Evolutionary conservation across 30 jellyfish, hydroid and myxozoan species (phyloP).

Genomic region (Aurelia coerulea): DNA sequence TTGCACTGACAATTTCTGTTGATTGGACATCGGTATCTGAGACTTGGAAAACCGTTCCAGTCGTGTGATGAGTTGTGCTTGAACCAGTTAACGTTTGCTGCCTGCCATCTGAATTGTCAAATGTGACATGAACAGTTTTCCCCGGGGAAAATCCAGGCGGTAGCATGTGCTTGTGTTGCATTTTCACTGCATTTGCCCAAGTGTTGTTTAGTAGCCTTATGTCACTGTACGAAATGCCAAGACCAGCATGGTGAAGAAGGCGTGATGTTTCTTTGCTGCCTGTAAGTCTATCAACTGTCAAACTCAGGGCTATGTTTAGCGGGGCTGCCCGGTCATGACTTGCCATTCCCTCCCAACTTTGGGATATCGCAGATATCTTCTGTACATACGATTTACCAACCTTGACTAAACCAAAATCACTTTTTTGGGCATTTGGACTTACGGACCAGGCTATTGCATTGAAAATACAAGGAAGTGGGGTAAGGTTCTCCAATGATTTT

Average conservation of each 20-base stretch:
- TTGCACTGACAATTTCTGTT: no score
- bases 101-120: no score
- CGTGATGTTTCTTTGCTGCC: conserved; percentile 52
- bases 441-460: conserved; percentile 61
- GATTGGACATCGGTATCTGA: no score
- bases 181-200: no score
- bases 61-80: conserved; percentile 62
- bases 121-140: no score
- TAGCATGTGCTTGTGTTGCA: no score
- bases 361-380: conserved; percentile 53
- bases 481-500: conserved; percentile 33
- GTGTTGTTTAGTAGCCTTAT: no score
- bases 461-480: conserved; percentile 59
- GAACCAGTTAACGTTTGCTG: no score
- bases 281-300: conserved; percentile 34
- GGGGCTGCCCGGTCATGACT: conserved; percentile 36
- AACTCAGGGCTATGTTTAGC: conserved; percentile 43
- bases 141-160: no score
- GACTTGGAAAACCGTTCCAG: conserved; percentile 43
- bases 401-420: conserved; percentile 43
- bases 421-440: conserved; percentile 17
- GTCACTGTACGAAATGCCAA: no score
- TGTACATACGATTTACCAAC: conserved; percentile 46
- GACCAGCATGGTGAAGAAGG: conserved; percentile 58
- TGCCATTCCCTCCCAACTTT: conserved; percentile 52